Conservation (phyloP, 2,797 vertebrate species). For the Coregonus sp. region DNA sequence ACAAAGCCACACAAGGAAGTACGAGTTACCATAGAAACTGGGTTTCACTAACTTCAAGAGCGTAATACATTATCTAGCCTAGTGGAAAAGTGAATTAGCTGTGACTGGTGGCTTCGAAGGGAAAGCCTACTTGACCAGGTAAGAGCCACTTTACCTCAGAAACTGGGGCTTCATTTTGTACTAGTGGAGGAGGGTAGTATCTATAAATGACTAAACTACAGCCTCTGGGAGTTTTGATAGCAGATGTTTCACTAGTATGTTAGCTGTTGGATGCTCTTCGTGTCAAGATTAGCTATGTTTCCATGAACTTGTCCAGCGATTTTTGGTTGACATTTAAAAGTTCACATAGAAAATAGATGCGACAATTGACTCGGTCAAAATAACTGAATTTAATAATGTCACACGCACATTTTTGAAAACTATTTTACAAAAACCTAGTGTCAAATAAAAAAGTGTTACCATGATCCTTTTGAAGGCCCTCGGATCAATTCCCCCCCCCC, state of each 20-base stretch:
- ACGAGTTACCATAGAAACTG: slow-evolving; percentile 18
- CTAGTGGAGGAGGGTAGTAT: not conserved
- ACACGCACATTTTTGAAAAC: too few relatives aligned
- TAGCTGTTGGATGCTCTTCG: not conserved
- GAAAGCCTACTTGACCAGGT: slow-evolving; percentile 3
- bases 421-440: too few relatives aligned
- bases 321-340: too few relatives aligned
- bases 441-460: too few relatives aligned
- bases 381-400: too few relatives aligned
- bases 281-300: too few relatives aligned
- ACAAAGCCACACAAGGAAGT: slow-evolving; percentile 22
- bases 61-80: slow-evolving; percentile 2
- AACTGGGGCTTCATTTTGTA: not conserved
- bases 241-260: not conserved
- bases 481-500: too few relatives aligned
- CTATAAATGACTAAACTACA: not conserved
- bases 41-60: slow-evolving; percentile 38
- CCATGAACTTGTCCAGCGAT: too few relatives aligned
- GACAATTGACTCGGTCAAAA: too few relatives aligned
- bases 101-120: too few relatives aligned
- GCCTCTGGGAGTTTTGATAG: not conserved
- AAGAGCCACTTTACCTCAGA: slow-evolving; percentile 28
- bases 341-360: too few relatives aligned
- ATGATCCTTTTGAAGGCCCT: too few relatives aligned
- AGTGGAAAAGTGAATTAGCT: slow-evolving; percentile 23